phyloP scores from a whole-genome alignment of 2,888 invertebrate species.

The Creontiades dilutus region DNA sequence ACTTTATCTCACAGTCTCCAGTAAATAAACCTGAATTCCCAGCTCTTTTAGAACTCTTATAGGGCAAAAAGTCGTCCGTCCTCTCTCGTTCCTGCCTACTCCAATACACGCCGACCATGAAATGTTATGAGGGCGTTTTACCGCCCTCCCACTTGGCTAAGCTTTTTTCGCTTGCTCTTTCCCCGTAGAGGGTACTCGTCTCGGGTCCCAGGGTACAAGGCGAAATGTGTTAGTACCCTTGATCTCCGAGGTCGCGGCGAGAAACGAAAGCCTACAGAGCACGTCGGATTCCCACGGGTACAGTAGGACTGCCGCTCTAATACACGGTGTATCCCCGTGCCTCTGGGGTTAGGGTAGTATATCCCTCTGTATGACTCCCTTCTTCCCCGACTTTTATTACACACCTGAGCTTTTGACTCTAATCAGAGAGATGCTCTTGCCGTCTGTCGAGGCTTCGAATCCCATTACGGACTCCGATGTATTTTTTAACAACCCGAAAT shows the following conservation, averaged over 20 bases:
- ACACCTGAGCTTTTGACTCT: constrained; percentile 1
- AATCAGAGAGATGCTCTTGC: not conserved
- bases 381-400: not conserved
- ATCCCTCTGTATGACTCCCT: constrained; percentile 21
- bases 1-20: too few species aligned
- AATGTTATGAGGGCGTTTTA: too few species aligned
- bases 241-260: not conserved
- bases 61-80: too few species aligned
- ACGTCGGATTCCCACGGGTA: not conserved
- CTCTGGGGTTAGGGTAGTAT: not conserved
- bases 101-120: too few species aligned
- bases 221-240: not conserved
- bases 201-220: not conserved
- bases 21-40: too few species aligned
- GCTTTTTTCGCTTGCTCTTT: too few species aligned
- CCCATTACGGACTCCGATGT: constrained; percentile 10
- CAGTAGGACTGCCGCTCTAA: not conserved
- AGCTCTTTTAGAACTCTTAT: too few species aligned
- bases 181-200: too few species aligned
- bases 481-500: constrained; percentile 2
- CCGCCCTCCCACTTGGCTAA: too few species aligned
- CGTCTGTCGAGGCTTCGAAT: not conserved
- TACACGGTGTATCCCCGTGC: constrained; percentile 12
- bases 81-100: too few species aligned
- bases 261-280: not conserved